Conservation (phyloP, 2,113 vertebrate species). For the Varanus komodoensis region DNA sequence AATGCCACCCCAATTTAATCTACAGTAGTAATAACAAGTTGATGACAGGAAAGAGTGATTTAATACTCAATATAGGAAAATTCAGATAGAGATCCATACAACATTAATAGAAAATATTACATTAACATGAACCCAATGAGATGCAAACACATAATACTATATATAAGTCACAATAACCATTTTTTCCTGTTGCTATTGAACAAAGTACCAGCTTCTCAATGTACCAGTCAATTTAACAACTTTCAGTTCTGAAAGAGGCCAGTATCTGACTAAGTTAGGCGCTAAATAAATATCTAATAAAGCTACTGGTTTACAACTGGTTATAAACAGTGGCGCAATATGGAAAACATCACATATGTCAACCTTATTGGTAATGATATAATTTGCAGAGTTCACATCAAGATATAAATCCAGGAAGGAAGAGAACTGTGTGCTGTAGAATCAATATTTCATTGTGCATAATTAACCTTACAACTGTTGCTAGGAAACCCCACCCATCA, state of each 20-base stretch:
- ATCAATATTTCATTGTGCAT: conserved; percentile 54
- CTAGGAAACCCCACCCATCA: conserved; percentile 68
- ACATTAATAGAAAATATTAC: not conserved
- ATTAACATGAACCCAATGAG: not conserved
- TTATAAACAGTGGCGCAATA: not conserved
- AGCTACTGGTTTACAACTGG: conserved; percentile 6
- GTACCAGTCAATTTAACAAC: not conserved
- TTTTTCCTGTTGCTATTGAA: not conserved
- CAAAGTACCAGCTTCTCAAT: not conserved
- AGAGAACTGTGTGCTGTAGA: conserved; percentile 40
- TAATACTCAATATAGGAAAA: not conserved
- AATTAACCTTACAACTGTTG: conserved; percentile 71
- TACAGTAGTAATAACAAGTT: conserved; percentile 2
- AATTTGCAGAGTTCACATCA: not conserved
- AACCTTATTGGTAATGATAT: conserved; percentile 6
- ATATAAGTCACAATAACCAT: not conserved
- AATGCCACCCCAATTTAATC: not conserved
- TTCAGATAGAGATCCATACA: not conserved
- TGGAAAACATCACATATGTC: conserved; percentile 18
- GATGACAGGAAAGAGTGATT: not conserved
- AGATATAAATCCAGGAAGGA: conserved; percentile 20
- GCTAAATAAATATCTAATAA: not conserved
- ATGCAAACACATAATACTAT: not conserved
- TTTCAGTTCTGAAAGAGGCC: conserved; percentile 17
- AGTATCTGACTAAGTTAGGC: not conserved